These are phyloP conservation scores for Ptilodon capucinus DNA, from an alignment of 2,888 invertebrate species.

Conservation along the genomic window DNA sequence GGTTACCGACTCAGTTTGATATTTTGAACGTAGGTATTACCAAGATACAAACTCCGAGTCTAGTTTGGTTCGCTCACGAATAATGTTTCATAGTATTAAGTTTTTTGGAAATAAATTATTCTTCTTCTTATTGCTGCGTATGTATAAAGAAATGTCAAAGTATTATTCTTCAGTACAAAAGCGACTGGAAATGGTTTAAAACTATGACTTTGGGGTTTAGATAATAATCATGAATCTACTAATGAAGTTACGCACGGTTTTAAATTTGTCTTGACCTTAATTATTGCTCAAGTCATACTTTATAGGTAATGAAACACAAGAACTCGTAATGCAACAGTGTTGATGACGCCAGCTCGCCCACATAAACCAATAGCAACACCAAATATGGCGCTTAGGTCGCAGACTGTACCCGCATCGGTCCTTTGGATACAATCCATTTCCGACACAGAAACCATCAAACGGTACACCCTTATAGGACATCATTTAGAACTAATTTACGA, in stretches of 20 bases:
- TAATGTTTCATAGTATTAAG: too few relatives aligned
- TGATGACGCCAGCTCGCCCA: conserved; percentile 63
- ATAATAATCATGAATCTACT: too few relatives aligned
- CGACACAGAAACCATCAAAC: conserved; percentile 57
- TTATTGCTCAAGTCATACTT: background rate
- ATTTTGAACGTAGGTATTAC: background rate
- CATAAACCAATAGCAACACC: conserved; percentile 48
- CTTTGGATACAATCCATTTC: conserved; percentile 60
- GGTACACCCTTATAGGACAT: conserved; percentile 49
- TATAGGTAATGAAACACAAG: background rate
- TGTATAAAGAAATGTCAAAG: too few relatives aligned
- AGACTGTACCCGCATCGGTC: conserved; percentile 44
- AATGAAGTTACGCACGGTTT: too few relatives aligned
- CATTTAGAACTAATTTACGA: conserved; percentile 27
- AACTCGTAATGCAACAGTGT: background rate
- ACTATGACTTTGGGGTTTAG: too few relatives aligned
- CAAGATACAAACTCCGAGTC: too few relatives aligned
- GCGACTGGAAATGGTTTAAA: too few relatives aligned
- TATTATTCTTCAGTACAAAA: too few relatives aligned
- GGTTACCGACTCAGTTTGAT: background rate
- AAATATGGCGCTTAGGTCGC: conserved; percentile 50
- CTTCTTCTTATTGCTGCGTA: too few relatives aligned
- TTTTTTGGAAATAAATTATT: too few relatives aligned
- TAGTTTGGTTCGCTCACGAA: too few relatives aligned
- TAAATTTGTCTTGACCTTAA: background rate